Evolutionary conservation across 1,140 invertebrate genomes (phyloP).

Genomic region (Aphelenchoides avenae): DNA sequence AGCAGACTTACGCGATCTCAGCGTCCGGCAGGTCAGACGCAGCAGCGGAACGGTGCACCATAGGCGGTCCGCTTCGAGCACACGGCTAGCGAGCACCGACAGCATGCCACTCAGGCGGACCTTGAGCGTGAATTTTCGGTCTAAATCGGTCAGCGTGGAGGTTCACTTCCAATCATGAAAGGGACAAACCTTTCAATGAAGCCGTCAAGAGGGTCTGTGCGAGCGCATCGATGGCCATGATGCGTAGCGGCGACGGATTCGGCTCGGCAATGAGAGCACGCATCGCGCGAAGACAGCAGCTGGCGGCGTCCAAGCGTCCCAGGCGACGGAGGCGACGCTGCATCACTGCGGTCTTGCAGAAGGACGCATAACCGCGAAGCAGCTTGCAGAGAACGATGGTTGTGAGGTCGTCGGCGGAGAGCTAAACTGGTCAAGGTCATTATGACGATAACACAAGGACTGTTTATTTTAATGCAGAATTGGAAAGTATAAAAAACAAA

Average conservation of each 20-base stretch:
- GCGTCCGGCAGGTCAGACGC: constrained; percentile 12
- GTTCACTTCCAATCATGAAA: background rate
- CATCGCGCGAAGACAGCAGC: constrained; percentile 21
- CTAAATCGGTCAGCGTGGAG: constrained; percentile 12
- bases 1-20: constrained; percentile 40
- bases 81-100: constrained; percentile 17
- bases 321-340: constrained; percentile 24
- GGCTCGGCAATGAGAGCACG: background rate
- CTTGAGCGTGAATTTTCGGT: constrained; percentile 39
- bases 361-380: constrained; percentile 15
- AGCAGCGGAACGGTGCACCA: constrained; percentile 20
- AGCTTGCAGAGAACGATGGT: constrained; percentile 23
- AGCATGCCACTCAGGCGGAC: constrained; percentile 39
- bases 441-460: constrained; percentile 10
- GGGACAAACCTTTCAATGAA: constrained; percentile 13
- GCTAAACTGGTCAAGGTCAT: constrained; percentile 3
- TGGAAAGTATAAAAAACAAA: background rate
- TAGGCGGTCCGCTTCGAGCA: constrained; percentile 30
- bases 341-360: constrained; percentile 15
- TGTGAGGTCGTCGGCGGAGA: constrained; percentile 7
- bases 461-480: background rate
- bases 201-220: background rate
- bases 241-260: constrained; percentile 32
- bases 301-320: constrained; percentile 27
- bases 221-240: constrained; percentile 24